These are phyloP conservation scores for Ischnus inquisitorius DNA, from an alignment of 2,888 invertebrate genomes.

Conservation along the genomic window DNA sequence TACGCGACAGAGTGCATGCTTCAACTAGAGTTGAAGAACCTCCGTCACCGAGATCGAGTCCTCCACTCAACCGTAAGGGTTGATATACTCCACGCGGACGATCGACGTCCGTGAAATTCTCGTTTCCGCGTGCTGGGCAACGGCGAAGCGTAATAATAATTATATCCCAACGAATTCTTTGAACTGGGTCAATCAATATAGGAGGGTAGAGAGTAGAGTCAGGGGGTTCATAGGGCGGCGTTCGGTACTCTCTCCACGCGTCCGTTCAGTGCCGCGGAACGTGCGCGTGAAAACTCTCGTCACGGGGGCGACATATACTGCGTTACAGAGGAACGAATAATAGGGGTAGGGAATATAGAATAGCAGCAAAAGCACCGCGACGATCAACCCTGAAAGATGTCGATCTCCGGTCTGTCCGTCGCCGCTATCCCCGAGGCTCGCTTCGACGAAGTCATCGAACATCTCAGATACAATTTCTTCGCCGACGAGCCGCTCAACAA, in stretches of 20 bases:
- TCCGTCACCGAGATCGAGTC: too few relatives aligned
- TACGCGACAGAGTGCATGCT: neutral
- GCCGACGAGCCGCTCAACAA: slow-evolving; percentile 94
- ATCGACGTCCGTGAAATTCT: slow-evolving; percentile 11
- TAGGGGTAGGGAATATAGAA: slow-evolving; percentile 12
- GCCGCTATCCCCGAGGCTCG: slow-evolving; percentile 86
- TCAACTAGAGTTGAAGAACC: too few relatives aligned
- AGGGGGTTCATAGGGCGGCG: slow-evolving; percentile 49
- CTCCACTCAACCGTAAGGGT: too few relatives aligned
- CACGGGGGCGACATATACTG: slow-evolving; percentile 57
- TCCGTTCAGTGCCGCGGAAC: slow-evolving; percentile 68
- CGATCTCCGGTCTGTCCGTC: slow-evolving; percentile 83
- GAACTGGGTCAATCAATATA: slow-evolving; percentile 85
- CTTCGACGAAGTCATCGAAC: slow-evolving; percentile 89
- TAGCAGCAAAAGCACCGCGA: slow-evolving; percentile 55
- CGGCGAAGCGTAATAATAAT: slow-evolving; percentile 46
- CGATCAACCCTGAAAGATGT: slow-evolving; percentile 75
- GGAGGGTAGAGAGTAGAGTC: slow-evolving; percentile 52
- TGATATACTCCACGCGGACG: neutral
- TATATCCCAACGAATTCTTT: slow-evolving; percentile 69
- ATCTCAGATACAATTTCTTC: slow-evolving; percentile 92
- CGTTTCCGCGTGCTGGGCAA: slow-evolving; percentile 8
- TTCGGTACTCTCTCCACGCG: slow-evolving; percentile 57
- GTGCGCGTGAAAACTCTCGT: slow-evolving; percentile 79
- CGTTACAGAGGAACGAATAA: slow-evolving; percentile 25